Conservation (phyloP, 2,797 vertebrate species). For the Pelobates cultripes region DNA sequence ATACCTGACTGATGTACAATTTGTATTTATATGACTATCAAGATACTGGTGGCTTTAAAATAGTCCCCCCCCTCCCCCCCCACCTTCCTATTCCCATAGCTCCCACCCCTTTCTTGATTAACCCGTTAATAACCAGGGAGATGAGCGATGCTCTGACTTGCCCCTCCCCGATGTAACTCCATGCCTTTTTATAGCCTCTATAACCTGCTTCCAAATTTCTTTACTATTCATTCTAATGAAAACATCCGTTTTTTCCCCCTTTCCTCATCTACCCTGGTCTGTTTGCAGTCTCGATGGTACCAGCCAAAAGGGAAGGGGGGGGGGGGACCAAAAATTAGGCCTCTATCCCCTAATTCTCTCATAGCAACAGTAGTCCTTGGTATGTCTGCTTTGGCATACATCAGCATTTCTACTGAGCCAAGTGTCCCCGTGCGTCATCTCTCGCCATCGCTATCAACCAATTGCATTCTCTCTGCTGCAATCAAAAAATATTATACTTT, state of each 20-base stretch:
- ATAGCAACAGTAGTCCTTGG: constrained; percentile 71
- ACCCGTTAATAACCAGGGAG: not conserved
- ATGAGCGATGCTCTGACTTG: not conserved
- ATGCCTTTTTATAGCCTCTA: constrained; percentile 30
- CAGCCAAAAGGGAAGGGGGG: constrained; percentile 50
- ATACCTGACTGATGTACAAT: constrained; percentile 59
- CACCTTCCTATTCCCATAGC: constrained; percentile 34
- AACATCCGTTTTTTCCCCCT: constrained; percentile 49
- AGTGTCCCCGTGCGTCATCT: constrained; percentile 87
- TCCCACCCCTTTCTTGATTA: constrained; percentile 14
- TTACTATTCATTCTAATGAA: constrained; percentile 46
- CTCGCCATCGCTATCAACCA: constrained; percentile 88
- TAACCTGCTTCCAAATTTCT: constrained; percentile 49
- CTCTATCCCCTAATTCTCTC: constrained; percentile 63
- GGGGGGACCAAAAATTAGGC: constrained; percentile 39
- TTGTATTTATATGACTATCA: constrained; percentile 61
- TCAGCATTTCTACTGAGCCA: constrained; percentile 76
- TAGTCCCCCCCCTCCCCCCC: constrained; percentile 13
- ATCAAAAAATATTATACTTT: constrained; percentile 75
- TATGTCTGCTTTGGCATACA: constrained; percentile 72
- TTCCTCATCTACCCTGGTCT: constrained; percentile 51
- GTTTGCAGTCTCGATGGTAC: constrained; percentile 50
- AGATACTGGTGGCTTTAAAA: constrained; percentile 55
- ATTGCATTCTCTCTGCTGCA: constrained; percentile 73
- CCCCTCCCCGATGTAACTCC: constrained; percentile 31